These are phyloP conservation scores for Champsocephalus esox DNA, from an alignment of 2,797 vertebrate species.

Conservation along the genomic window DNA sequence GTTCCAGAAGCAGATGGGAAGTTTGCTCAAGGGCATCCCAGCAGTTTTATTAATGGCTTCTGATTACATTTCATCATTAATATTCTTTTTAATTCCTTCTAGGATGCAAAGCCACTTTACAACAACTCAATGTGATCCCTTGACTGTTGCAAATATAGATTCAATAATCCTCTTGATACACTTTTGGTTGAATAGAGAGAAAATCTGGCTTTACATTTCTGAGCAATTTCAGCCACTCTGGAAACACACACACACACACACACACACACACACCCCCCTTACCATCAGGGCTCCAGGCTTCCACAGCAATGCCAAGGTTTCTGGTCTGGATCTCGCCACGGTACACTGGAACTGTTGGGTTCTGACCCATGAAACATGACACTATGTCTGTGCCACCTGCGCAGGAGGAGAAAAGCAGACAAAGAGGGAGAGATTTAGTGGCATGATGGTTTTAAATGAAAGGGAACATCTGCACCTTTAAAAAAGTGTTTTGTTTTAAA, in stretches of 20 bases:
- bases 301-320: constrained; percentile 95
- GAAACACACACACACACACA: not conserved
- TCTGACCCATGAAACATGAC: constrained; percentile 98
- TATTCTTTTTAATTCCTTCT: not conserved
- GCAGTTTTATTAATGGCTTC: constrained; percentile 2
- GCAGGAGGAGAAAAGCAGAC: constrained; percentile 11
- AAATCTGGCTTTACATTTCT: not conserved
- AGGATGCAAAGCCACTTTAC: constrained; percentile 2
- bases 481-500: not conserved
- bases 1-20: constrained; percentile 23
- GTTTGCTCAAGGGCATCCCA: constrained; percentile 24
- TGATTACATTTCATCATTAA: constrained; percentile 5
- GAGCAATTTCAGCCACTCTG: not conserved
- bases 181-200: not conserved
- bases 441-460: constrained; percentile 1
- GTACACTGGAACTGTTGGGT: constrained; percentile 91
- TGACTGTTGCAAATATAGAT: not conserved
- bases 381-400: constrained; percentile 97
- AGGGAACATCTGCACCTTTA: not conserved
- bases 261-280: constrained; percentile 19
- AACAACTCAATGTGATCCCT: not conserved
- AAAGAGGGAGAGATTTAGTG: constrained; percentile 10
- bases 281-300: constrained; percentile 94
- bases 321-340: constrained; percentile 95
- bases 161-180: not conserved